Conservation (phyloP, 2,113 vertebrate species). For the Siniperca chuatsi region DNA sequence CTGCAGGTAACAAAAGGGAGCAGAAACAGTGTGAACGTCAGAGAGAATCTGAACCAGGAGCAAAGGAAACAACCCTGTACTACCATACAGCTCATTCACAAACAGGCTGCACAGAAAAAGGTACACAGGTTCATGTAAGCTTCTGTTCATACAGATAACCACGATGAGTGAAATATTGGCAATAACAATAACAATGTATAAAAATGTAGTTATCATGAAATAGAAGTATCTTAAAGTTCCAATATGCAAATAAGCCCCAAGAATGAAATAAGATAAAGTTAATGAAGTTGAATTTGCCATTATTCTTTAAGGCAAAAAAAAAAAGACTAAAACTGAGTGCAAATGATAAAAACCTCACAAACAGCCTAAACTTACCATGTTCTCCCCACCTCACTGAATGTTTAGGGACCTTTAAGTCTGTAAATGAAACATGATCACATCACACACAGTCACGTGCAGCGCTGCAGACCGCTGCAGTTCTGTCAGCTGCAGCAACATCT, state of each 20-base stretch:
- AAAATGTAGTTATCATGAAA: neutral
- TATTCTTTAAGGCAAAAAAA: neutral
- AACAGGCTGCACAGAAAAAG: conserved; percentile 69
- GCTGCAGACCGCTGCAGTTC: too few relatives aligned
- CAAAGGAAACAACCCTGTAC: conserved; percentile 24
- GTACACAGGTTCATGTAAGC: conserved; percentile 74
- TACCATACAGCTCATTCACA: conserved; percentile 71
- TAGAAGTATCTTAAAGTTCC: conserved; percentile 9
- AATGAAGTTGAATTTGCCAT: conserved; percentile 28
- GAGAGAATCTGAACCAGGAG: conserved; percentile 26
- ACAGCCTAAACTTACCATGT: too few relatives aligned
- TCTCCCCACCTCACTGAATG: too few relatives aligned
- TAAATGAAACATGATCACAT: too few relatives aligned
- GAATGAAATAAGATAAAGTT: conserved; percentile 23
- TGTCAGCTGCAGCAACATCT: too few relatives aligned
- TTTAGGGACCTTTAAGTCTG: too few relatives aligned
- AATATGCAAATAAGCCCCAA: conserved; percentile 1
- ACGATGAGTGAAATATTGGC: conserved; percentile 28
- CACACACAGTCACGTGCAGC: too few relatives aligned
- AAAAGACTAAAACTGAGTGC: too few relatives aligned
- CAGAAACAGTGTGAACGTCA: conserved; percentile 37
- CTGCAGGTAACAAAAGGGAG: conserved; percentile 44
- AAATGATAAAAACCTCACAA: too few relatives aligned
- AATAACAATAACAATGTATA: neutral
- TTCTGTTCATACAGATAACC: conserved; percentile 58